These are phyloP conservation scores for Synanthedon myopaeformis DNA, from an alignment of 2,888 invertebrate genomes.

Conservation along the genomic window DNA sequence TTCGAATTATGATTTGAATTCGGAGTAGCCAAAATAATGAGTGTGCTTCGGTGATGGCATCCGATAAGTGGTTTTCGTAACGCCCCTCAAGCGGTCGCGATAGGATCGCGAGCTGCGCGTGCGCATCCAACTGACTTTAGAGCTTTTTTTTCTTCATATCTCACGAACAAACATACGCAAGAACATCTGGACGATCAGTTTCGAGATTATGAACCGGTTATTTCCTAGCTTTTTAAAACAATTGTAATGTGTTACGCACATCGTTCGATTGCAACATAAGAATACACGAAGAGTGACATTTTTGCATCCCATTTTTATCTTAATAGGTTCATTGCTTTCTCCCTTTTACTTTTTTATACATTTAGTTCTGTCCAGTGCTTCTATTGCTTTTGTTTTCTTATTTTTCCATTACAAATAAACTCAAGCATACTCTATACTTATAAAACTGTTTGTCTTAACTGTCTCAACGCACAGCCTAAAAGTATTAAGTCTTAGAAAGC, in stretches of 20 bases:
- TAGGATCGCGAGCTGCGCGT: conserved; percentile 43
- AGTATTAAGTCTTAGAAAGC: no score
- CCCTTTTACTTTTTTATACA: no score
- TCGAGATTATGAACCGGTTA: conserved; percentile 32
- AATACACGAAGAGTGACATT: no score
- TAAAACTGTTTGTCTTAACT: no score
- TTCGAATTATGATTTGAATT: conserved; percentile 38
- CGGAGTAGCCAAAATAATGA: conserved; percentile 61
- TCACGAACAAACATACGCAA: conserved; percentile 33
- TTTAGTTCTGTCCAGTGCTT: no score
- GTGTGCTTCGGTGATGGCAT: conserved; percentile 48
- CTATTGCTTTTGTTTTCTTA: no score
- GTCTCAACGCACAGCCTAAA: no score
- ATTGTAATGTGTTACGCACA: conserved; percentile 21
- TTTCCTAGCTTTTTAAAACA: conserved; percentile 26
- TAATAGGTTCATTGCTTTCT: no score
- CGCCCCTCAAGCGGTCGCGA: conserved; percentile 54
- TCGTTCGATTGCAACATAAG: conserved; percentile 11
- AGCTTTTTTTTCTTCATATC: conserved; percentile 21
- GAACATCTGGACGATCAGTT: conserved; percentile 38
- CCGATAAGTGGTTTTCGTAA: conserved; percentile 66
- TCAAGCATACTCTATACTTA: no score
- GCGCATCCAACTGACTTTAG: conserved; percentile 20
- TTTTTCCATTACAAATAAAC: no score
- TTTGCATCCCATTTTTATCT: no score